Conservation (phyloP, 2,888 invertebrate genomes). For the Andrena flavipes region DNA sequence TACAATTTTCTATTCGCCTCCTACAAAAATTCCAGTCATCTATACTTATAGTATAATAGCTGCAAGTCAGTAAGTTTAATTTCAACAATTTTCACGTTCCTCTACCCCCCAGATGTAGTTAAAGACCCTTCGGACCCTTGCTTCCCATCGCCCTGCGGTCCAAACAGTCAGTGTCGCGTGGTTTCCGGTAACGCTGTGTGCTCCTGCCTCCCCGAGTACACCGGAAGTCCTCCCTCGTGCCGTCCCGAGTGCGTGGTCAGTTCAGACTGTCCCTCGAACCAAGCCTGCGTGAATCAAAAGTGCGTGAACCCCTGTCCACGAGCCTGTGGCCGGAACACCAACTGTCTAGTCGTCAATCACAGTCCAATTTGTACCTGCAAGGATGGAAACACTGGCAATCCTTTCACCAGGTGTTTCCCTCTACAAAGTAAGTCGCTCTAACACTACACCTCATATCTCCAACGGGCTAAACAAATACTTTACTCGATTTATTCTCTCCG, state of each 20-base stretch:
- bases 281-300: slow-evolving; percentile 86
- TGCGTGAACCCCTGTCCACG: slow-evolving; percentile 87
- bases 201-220: slow-evolving; percentile 87
- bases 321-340: slow-evolving; percentile 84
- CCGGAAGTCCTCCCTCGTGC: slow-evolving; percentile 87
- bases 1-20: too few relatives aligned
- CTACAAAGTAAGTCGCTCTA: slow-evolving; percentile 82
- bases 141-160: slow-evolving; percentile 89
- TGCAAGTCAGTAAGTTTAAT: too few relatives aligned
- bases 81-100: slow-evolving; percentile 77
- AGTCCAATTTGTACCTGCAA: slow-evolving; percentile 85
- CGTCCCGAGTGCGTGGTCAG: slow-evolving; percentile 87
- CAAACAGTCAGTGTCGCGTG: slow-evolving; percentile 90
- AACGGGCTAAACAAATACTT: background rate
- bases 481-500: background rate
- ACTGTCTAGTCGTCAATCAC: slow-evolving; percentile 79
- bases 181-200: slow-evolving; percentile 88
- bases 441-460: background rate
- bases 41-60: too few relatives aligned
- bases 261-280: slow-evolving; percentile 86
- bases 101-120: slow-evolving; percentile 14
- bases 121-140: slow-evolving; percentile 84
- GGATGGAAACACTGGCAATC: slow-evolving; percentile 84
- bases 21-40: too few relatives aligned
- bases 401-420: slow-evolving; percentile 81